Percentiles rank a stretch among this genome's conserved stretches.
Evolutionary conservation across 2,113 vertebrate species (phyloP).

Genomic region (Rhabdomys dilectus): DNA sequence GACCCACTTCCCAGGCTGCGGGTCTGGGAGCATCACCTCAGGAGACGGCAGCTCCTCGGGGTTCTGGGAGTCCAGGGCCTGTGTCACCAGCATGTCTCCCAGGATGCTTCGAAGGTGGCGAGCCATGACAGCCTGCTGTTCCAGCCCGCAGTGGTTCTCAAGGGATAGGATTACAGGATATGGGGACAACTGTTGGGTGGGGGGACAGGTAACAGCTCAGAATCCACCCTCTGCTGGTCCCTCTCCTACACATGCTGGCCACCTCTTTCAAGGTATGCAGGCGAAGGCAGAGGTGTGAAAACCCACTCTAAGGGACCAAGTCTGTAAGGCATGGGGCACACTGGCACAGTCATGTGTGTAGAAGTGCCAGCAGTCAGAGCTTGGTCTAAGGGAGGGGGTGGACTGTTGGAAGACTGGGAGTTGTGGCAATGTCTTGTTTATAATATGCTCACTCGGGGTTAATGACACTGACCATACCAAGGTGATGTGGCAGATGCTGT

Average conservation of each 20-base stretch:
- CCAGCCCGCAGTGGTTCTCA: conserved; percentile 97
- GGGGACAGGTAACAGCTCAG: neutral
- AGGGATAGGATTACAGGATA: conserved; percentile 97
- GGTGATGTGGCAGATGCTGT: neutral
- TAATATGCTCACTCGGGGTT: neutral
- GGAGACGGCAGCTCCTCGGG: conserved; percentile 92
- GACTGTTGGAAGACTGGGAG: neutral
- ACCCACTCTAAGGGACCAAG: neutral
- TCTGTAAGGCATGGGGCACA: neutral
- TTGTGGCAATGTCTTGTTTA: neutral
- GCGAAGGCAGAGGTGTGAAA: neutral
- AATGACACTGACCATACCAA: neutral
- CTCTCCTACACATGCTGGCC: neutral
- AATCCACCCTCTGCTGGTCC: neutral
- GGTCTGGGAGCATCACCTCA: conserved; percentile 86
- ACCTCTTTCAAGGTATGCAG: neutral
- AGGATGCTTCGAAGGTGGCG: conserved; percentile 92
- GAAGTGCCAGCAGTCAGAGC: neutral
- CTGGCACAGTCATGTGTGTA: fast-evolving
- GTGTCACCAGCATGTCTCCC: conserved; percentile 92
- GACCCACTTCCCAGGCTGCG: fast-evolving
- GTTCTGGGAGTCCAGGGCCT: conserved; percentile 84
- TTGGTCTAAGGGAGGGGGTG: neutral
- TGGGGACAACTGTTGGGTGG: conserved; percentile 88
- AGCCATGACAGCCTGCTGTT: conserved; percentile 97